These are phyloP conservation scores for Oreohelix idahoensis DNA, from an alignment of 1,140 invertebrate genomes.

Conservation along the genomic window DNA sequence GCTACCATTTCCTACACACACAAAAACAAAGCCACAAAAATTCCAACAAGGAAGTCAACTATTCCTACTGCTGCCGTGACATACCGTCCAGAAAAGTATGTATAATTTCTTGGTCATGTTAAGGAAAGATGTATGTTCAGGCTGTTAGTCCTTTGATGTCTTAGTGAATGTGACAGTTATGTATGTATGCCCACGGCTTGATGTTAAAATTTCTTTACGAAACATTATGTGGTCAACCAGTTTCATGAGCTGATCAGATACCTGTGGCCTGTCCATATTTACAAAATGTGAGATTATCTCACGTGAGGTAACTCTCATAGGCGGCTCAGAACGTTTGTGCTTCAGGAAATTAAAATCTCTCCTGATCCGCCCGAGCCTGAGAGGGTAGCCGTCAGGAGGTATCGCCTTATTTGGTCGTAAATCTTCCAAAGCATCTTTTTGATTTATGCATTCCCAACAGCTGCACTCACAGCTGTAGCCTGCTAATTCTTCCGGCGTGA, in stretches of 20 bases:
- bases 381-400: background rate
- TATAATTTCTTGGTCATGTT: no score
- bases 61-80: no score
- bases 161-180: constrained; percentile 21
- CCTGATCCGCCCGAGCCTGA: background rate
- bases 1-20: no score
- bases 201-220: constrained; percentile 10
- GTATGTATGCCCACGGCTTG: constrained; percentile 16
- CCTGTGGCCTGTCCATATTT: background rate
- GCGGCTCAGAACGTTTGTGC: background rate
- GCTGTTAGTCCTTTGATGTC: background rate
- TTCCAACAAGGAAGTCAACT: no score
- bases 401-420: background rate
- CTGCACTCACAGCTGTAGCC: background rate
- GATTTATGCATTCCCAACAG: background rate
- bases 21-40: no score
- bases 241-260: background rate
- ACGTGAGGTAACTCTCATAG: background rate
- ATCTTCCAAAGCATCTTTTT: background rate
- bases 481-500: background rate
- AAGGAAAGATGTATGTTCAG: no score
- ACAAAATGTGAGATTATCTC: background rate
- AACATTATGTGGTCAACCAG: background rate
- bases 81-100: no score
- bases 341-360: background rate